phyloP scores from a whole-genome alignment of 2,113 vertebrate species.

The Astur gentilis region DNA sequence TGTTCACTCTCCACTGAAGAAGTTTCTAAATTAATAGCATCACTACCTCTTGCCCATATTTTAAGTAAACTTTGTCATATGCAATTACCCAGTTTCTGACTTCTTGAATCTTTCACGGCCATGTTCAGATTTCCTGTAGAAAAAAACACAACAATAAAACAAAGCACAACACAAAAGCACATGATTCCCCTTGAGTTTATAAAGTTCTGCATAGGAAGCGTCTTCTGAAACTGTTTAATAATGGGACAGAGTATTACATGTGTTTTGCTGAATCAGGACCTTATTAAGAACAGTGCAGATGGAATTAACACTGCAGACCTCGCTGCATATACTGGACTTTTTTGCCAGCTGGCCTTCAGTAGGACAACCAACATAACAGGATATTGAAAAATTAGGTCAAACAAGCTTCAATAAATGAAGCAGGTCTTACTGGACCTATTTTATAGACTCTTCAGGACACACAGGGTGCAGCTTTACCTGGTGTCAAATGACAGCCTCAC shows the following conservation, averaged over 20 bases:
- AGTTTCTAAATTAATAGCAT: not conserved
- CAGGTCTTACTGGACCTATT: not conserved
- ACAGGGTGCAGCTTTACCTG: not conserved
- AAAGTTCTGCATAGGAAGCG: not conserved
- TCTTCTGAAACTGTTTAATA: not conserved
- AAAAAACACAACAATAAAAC: not conserved
- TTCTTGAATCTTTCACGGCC: not conserved
- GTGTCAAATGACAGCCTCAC: not conserved
- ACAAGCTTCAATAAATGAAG: not conserved
- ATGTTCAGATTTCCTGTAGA: not conserved
- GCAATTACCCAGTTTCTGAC: not conserved
- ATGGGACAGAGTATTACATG: fast-evolving
- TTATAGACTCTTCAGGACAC: not conserved
- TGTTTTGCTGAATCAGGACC: not conserved
- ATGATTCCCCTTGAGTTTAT: not conserved
- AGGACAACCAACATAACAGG: not conserved
- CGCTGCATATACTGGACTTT: not conserved
- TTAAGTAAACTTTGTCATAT: not conserved
- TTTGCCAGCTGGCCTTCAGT: not conserved
- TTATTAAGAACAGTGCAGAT: not conserved
- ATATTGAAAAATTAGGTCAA: not conserved
- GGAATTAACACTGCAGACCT: not conserved
- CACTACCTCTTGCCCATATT: not conserved
- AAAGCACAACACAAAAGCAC: not conserved
- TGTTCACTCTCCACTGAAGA: not conserved